Base-by-base conservation (phyloP, 2,797 vertebrate genomes). In the Danio jaintianensis region DNA sequence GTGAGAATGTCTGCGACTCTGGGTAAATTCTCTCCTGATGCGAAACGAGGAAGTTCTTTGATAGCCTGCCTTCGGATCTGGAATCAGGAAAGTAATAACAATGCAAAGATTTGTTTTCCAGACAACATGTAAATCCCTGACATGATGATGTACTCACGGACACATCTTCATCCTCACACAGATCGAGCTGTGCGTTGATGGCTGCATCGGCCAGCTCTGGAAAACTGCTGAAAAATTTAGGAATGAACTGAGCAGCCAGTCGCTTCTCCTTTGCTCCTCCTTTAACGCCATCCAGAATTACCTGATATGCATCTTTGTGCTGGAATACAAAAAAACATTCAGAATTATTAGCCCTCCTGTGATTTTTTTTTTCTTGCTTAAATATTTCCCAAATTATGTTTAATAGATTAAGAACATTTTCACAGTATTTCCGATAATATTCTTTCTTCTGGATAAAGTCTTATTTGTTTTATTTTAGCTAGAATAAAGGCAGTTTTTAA, bases 221-320 rank as follows among this genome's bases (percentile, higher is more conserved):
- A 86, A 99, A 99, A 94, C 96, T 96, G 88, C 95, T 96, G 90
- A 99, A 99, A 90, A 99, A 99, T 15, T 99, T 99, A 0, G 98
- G 97, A 89, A 99, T 99, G 86, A 99, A 99, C 87, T 99, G 98
- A 53, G 97, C 98, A 36, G 98, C 97, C 85, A 99, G 90, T 42
- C 97, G 95, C 87, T 99, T 99, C 89, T 99, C 98, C 90, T 99
- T 99, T 0, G 96, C 92, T 43, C 97, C 96, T 11, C 97, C 96
- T 86, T 99, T 99, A 62, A 99, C 98, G 0, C 97, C 98, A 87
- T 97, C 94, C 86, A 99, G 74, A 85, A 99, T 99, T 0, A 92
- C 95, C 67, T 99, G 98, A 89, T 99, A 99, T 0, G 98, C 95
- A 92, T 97, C 96, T 92, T 98, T 99, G 91, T 99, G 97, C 98